Percentiles rank a stretch among this genome's conserved stretches.
Evolutionary conservation across 2,113 vertebrate genomes (phyloP).

Genomic region (Pluvianellus socialis): DNA sequence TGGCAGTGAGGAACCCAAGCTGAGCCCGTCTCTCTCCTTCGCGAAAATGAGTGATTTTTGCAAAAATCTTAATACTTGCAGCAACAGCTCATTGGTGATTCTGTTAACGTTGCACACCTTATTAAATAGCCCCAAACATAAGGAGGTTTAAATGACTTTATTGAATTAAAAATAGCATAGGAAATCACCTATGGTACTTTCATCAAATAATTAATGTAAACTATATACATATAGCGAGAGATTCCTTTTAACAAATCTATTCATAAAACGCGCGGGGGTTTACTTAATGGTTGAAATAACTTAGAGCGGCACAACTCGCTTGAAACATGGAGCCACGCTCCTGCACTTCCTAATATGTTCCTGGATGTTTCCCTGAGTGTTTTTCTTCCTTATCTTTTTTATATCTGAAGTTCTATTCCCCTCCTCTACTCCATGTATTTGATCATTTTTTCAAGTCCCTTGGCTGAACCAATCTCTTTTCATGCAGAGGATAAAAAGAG

Average conservation of each 20-base stretch:
- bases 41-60: neutral
- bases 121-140: constrained; percentile 61
- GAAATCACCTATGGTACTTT: constrained; percentile 59
- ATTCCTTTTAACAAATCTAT: constrained; percentile 36
- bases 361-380: constrained; percentile 71
- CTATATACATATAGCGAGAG: constrained; percentile 29
- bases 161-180: constrained; percentile 70
- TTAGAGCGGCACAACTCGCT: neutral
- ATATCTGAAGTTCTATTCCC: constrained; percentile 76
- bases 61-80: neutral
- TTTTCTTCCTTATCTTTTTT: constrained; percentile 81
- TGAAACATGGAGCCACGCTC: constrained; percentile 39
- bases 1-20: neutral
- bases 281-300: constrained; percentile 64
- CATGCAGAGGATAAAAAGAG: constrained; percentile 84
- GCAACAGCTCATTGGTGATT: constrained; percentile 53
- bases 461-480: constrained; percentile 84
- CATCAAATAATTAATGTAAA: constrained; percentile 63
- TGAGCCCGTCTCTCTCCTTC: neutral
- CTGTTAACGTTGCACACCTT: constrained; percentile 46
- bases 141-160: constrained; percentile 56
- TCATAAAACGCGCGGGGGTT: constrained; percentile 35
- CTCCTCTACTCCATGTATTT: constrained; percentile 76
- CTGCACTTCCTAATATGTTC: constrained; percentile 60
- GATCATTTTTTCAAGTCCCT: constrained; percentile 86